Percentiles rank a stretch among this genome's conserved stretches.
These are phyloP conservation scores for Chiroxiphia lanceolata DNA, from an alignment of 2,797 vertebrate species.

Conservation along the genomic window DNA sequence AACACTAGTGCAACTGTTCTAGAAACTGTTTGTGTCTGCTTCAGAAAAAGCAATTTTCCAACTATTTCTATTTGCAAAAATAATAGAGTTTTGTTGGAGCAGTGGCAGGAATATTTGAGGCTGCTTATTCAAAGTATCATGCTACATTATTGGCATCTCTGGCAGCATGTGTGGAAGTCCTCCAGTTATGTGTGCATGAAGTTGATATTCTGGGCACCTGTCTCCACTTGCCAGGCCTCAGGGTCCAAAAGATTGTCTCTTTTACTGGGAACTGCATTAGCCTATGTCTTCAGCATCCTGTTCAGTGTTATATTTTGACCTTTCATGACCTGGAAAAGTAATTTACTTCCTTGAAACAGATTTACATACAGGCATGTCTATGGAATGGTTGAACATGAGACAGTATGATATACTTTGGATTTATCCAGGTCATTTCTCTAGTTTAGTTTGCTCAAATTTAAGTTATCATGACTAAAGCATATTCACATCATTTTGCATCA, in stretches of 20 bases:
- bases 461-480: not conserved
- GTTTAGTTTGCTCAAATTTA: not conserved
- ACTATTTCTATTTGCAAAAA: not conserved
- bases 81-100: not conserved
- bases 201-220: not conserved
- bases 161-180: not conserved
- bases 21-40: not conserved
- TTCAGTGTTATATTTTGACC: not conserved
- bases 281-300: not conserved
- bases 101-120: not conserved
- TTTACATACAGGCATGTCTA: not conserved
- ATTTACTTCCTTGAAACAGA: not conserved
- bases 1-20: not conserved
- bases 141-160: not conserved
- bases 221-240: not conserved
- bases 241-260: not conserved
- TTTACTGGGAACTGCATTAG: not conserved
- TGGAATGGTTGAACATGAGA: not conserved
- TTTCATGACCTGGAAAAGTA: not conserved
- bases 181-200: accelerated
- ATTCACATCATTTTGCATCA: not conserved
- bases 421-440: not conserved
- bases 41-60: not conserved
- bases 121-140: not conserved
- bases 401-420: not conserved